A percentile compares a stretch with the other conserved stretches of the same genome.
Conservation (phyloP, 2,797 vertebrate species). For the Podarcis siculus region DNA sequence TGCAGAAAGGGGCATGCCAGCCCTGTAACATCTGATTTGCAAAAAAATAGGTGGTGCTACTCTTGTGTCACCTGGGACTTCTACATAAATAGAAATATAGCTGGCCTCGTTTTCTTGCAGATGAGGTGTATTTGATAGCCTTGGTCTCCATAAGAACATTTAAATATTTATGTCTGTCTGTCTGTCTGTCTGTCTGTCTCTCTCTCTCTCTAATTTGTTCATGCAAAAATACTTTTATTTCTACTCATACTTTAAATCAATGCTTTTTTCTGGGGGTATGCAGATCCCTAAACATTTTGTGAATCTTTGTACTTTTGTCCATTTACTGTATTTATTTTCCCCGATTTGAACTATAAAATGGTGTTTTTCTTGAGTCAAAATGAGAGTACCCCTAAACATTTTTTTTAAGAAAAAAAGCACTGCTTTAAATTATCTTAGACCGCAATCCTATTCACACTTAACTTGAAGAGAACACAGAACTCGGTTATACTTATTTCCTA, state of each 20-base stretch:
- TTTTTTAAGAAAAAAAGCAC: no score
- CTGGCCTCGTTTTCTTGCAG: constrained; percentile 43
- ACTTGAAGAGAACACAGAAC: not conserved
- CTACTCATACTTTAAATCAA: not conserved
- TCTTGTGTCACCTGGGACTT: constrained; percentile 13
- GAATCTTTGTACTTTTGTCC: no score
- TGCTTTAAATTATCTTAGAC: not conserved
- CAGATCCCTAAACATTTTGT: no score
- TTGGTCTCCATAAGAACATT: not conserved
- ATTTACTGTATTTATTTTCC: no score
- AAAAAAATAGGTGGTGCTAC: constrained; percentile 16
- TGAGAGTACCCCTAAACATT: no score
- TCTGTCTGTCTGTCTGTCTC: not conserved
- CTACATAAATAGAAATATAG: constrained; percentile 11
- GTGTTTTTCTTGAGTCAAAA: no score
- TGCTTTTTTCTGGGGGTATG: no score
- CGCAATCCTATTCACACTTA: not conserved
- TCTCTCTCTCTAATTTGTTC: not conserved
- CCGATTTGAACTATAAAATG: no score
- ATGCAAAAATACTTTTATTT: not conserved
- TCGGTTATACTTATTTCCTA: not conserved
- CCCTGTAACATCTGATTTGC: constrained; percentile 3
- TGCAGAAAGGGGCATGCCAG: not conserved
- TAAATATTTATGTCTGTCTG: not conserved
- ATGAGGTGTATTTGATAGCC: constrained; percentile 26